These are phyloP conservation scores for Drosophila neonasuta DNA, from an alignment of 2,888 invertebrate genomes.

Conservation along the genomic window DNA sequence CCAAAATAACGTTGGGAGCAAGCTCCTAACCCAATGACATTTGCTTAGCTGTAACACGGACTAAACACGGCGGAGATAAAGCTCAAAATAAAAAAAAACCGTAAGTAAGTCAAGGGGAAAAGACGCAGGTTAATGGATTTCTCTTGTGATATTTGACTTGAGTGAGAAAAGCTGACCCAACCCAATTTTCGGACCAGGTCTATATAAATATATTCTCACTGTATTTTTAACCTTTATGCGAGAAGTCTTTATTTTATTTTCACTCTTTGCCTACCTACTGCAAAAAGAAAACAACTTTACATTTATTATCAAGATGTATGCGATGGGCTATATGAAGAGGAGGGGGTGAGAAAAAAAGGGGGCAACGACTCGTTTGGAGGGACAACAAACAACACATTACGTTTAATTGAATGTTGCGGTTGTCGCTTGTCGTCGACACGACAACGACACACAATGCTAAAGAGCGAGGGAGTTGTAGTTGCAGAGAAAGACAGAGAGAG, in stretches of 20 bases:
- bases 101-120: conserved; percentile 49
- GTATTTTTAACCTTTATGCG: conserved; percentile 31
- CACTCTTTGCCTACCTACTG: conserved; percentile 52
- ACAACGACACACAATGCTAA: conserved; percentile 19
- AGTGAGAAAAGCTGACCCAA: conserved; percentile 54
- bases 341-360: not conserved
- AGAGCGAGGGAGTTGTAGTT: not conserved
- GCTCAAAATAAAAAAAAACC: conserved; percentile 22
- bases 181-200: conserved; percentile 24
- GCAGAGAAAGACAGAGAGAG: not conserved
- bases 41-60: conserved; percentile 25
- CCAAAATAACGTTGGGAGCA: not conserved
- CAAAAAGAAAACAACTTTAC: conserved; percentile 58
- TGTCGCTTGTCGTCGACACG: conserved; percentile 53
- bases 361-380: conserved; percentile 43
- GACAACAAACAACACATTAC: conserved; percentile 74
- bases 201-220: conserved; percentile 5
- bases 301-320: conserved; percentile 66
- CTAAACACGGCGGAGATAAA: conserved; percentile 42
- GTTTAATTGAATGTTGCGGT: conserved; percentile 76
- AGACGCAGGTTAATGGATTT: conserved; percentile 75
- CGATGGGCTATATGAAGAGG: not conserved
- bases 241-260: conserved; percentile 58
- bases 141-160: conserved; percentile 73
- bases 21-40: not conserved